Evolutionary conservation across 2,888 invertebrate species (phyloP).

Genomic region (Synanthedon vespiformis): DNA sequence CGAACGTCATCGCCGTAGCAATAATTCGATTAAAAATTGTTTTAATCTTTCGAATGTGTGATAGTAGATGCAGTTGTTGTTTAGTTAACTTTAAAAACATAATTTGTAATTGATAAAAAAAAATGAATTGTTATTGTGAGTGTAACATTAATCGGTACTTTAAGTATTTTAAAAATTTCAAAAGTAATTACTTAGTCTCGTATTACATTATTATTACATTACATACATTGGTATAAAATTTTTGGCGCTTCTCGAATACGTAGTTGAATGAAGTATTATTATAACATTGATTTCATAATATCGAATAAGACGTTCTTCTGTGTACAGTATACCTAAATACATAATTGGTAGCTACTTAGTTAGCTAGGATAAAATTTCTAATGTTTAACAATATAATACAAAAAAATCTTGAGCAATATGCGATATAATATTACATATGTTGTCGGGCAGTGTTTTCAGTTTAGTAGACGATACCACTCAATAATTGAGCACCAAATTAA

Average conservation of each 20-base stretch:
- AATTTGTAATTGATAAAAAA: conserved; percentile 18
- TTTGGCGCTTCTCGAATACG: conserved; percentile 50
- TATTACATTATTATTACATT: conserved; percentile 2
- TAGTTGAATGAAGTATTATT: conserved; percentile 32
- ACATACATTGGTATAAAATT: conserved; percentile 24
- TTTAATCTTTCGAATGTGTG: conserved; percentile 72
- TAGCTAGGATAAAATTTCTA: conserved; percentile 68
- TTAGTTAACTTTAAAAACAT: conserved; percentile 63
- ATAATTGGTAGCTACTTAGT: conserved; percentile 51
- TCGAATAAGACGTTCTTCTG: conserved; percentile 50
- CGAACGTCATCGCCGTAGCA: conserved; percentile 58
- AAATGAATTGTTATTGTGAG: conserved; percentile 67
- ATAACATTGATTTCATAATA: conserved; percentile 29
- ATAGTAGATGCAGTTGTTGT: conserved; percentile 72
- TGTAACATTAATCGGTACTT: conserved; percentile 57
- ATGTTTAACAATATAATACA: conserved; percentile 48
- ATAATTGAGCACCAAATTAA: conserved; percentile 53
- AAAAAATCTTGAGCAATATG: conserved; percentile 50
- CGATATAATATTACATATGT: conserved; percentile 21
- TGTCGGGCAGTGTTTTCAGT: conserved; percentile 45
- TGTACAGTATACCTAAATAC: conserved; percentile 51
- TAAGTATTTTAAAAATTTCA: conserved; percentile 46
- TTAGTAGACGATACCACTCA: conserved; percentile 42
- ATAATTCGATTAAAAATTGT: conserved; percentile 70
- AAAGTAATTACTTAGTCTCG: conserved; percentile 31